Evolutionary conservation across 1,140 invertebrate species (phyloP), one percentile per base, ranked within the genome.

Genomic region (Macrosteles quadrilineatus): DNA sequence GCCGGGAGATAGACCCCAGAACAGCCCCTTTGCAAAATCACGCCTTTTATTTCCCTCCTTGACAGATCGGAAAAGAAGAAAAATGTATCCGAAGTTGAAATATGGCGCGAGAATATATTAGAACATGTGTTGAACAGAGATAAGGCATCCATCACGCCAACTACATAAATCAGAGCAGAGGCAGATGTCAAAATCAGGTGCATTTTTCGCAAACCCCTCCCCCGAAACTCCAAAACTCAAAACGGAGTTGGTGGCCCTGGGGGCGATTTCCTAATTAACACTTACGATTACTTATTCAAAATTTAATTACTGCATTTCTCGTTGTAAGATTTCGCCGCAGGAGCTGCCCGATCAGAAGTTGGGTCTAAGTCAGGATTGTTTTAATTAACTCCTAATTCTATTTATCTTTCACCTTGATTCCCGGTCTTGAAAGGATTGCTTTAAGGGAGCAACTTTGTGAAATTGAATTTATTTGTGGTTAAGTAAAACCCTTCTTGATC

Each of bases 211-310:
- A 25, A 6, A n/a, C 9, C 55, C 55, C 55, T 29, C 55, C 25
- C 55, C 55, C n/a, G 6, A 4, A 36, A 36, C 32, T 36, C 21
- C 55, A 12, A 17, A 17, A 17, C 9, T 11, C 36, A 43, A 43
- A 43, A 19, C 6, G 55, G 55, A 59, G 12, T 25, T 59, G 25
- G 27, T 4, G 23, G 21, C 55, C 47, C 55, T 59, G 11, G 25
- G 27, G 55, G 23, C 21, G 23, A 59, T 23, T 59, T 59, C 27
- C 55, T 59, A 59, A 59, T 59, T 59, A 59, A 59, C 55, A 59
- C 55, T 59, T 59, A 59, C 55, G 55, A 59, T 59, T 59, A 59
- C 55, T 59, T 59, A 59, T 59, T 59, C 55, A 59, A 59, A 53
- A 59, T 59, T 59, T 59, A 59, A 59, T 59, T 59, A 59, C 55